Evolutionary conservation across 2,888 invertebrate species (phyloP).

Genomic region (Aethes cnicana): DNA sequence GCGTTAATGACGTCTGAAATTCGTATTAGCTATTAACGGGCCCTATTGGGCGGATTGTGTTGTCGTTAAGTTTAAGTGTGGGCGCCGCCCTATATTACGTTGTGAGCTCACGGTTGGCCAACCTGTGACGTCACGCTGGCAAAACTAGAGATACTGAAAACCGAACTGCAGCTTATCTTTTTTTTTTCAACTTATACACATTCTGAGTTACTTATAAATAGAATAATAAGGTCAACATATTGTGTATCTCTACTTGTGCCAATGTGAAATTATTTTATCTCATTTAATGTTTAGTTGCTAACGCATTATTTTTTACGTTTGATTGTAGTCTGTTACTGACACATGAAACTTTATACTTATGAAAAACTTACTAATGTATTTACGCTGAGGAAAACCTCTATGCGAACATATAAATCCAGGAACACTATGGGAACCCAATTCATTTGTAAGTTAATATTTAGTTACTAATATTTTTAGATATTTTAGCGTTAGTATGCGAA

Average conservation of each 20-base stretch:
- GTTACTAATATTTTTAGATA: slow-evolving; percentile 27
- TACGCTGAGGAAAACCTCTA: background rate
- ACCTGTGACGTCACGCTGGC: slow-evolving; percentile 6
- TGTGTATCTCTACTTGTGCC: slow-evolving; percentile 27
- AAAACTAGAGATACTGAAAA: slow-evolving; percentile 24
- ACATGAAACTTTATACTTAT: slow-evolving; percentile 26
- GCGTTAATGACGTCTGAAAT: slow-evolving; percentile 40
- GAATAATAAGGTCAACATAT: slow-evolving; percentile 24
- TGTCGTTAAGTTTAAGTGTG: slow-evolving; percentile 59
- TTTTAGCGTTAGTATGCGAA: slow-evolving; percentile 25
- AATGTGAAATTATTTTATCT: slow-evolving; percentile 29
- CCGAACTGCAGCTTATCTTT: slow-evolving; percentile 18
- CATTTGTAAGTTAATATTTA: slow-evolving; percentile 24
- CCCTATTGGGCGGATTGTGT: slow-evolving; percentile 58
- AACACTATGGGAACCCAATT: slow-evolving; percentile 14
- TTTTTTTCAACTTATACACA: background rate
- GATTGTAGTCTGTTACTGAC: slow-evolving; percentile 20
- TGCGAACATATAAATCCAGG: background rate
- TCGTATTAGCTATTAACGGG: slow-evolving; percentile 47
- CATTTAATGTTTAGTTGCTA: slow-evolving; percentile 28
- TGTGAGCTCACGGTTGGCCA: too few relatives aligned
- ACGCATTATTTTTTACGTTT: slow-evolving; percentile 26
- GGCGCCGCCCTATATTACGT: too few relatives aligned
- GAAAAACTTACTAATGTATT: slow-evolving; percentile 24
- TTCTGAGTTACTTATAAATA: background rate